Evolutionary conservation across 2,797 vertebrate genomes (phyloP), one percentile per base, ranked within the genome.

Genomic region (Lithobates sylvaticus): DNA sequence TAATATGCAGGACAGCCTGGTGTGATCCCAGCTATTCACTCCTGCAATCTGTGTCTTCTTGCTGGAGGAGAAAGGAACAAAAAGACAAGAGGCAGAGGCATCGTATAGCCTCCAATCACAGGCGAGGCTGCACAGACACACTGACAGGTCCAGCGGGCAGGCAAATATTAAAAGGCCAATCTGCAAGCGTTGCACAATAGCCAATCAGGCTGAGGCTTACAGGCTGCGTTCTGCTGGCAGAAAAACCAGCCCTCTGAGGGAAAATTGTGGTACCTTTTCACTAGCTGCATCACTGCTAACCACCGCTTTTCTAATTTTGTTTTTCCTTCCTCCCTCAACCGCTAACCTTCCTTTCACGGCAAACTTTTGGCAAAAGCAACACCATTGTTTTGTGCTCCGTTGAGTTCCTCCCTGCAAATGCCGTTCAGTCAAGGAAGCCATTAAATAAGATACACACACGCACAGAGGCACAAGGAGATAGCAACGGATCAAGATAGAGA

Each of bases 351-450:
- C 89, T 92, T 90, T 90, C 90, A 92, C 91, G 90, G 93, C 91
- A 95, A 98, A 97, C 94, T 97, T 97, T 96, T 94, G 94, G 90
- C 95, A 91, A 91, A 90, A 93, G 85, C 89, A 42, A 75, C 88
- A 90, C 89, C 90, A 90, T 91, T 84, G 0, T 89, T 88, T 84
- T 85, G 88, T 84, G 91, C 91, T 88, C 89, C 84, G 89, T 88
- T 91, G 90, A 89, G 88, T 91, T 90, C 86, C 71, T 88, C 84
- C 64, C 89, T 83, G 85, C 91, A 87, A 90, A 91, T 90, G 90
- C 78, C 87, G 90, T 84, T 83, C 88, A 87, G 89, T 76, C 91
- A 47, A 75, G 88, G 91, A 90, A 91, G 92, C 91, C 90, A 89
- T 91, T 90, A 79, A 67, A 87, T 61, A 86, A 54, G 39, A 23